A percentile compares a stretch with the other conserved stretches of the same genome.
phyloP scores from a whole-genome alignment of 2,888 invertebrate species.

The Dicranocentrus wangi region DNA sequence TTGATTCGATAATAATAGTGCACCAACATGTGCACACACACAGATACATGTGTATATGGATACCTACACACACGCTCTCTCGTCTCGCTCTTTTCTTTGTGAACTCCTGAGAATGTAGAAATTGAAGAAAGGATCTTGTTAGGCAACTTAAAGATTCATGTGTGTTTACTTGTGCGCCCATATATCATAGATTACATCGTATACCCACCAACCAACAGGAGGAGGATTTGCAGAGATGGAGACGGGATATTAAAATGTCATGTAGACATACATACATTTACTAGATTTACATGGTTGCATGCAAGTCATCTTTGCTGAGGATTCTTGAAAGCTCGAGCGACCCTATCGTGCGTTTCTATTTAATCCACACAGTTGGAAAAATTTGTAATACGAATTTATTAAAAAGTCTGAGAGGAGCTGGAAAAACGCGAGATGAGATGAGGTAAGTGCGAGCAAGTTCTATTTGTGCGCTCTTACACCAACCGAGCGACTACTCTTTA shows the following conservation, averaged over 20 bases:
- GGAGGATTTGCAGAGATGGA: constrained; percentile 4
- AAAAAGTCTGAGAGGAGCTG: too few relatives aligned
- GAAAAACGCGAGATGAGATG: too few relatives aligned
- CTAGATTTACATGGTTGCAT: too few relatives aligned
- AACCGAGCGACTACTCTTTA: too few relatives aligned
- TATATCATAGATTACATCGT: constrained; percentile 37
- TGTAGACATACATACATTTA: constrained; percentile 22
- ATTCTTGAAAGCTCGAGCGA: too few relatives aligned
- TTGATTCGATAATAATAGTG: constrained; percentile 44
- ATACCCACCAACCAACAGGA: not conserved
- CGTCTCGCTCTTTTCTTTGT: too few relatives aligned
- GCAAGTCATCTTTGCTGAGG: too few relatives aligned
- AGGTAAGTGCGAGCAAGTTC: too few relatives aligned
- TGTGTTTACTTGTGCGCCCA: constrained; percentile 30
- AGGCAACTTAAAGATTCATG: constrained; percentile 28
- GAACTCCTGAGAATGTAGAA: not conserved
- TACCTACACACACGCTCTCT: not conserved
- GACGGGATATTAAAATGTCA: constrained; percentile 36
- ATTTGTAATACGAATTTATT: too few relatives aligned
- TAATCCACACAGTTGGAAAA: too few relatives aligned
- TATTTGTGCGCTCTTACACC: too few relatives aligned
- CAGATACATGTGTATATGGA: not conserved
- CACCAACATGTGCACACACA: constrained; percentile 1
- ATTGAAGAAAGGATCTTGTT: constrained; percentile 38
- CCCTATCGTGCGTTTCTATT: too few relatives aligned